Evolutionary conservation across 2,797 vertebrate genomes (phyloP).

Genomic region (Enteromius trimaculatus): DNA sequence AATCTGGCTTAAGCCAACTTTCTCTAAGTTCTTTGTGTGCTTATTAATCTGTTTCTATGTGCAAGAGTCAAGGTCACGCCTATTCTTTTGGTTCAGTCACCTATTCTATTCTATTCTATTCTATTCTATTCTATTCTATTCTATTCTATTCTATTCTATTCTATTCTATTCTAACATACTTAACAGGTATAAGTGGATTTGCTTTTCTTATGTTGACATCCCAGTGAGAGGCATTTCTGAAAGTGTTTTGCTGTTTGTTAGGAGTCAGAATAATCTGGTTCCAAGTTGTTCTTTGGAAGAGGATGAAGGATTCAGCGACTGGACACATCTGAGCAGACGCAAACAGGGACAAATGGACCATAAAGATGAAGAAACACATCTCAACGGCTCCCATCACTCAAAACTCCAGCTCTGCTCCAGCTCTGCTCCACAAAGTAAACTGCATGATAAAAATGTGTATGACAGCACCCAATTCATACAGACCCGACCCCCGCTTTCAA

Average conservation of each 20-base stretch:
- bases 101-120: not conserved
- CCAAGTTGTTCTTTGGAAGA: constrained; percentile 81
- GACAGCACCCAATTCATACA: not conserved
- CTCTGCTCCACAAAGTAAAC: constrained; percentile 29
- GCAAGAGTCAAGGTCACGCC: constrained; percentile 26
- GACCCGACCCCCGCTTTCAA: not conserved
- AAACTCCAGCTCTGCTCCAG: not conserved
- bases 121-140: not conserved
- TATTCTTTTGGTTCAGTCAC: constrained; percentile 5
- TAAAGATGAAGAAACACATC: constrained; percentile 52
- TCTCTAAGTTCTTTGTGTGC: constrained; percentile 20
- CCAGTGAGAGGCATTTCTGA: not conserved
- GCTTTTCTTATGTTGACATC: not conserved
- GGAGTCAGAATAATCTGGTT: constrained; percentile 74
- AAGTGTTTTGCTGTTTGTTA: constrained; percentile 55
- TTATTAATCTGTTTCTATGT: constrained; percentile 13
- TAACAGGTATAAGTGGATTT: not conserved
- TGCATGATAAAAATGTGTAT: not conserved
- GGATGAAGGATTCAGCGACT: constrained; percentile 92
- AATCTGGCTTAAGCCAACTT: constrained; percentile 54
- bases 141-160: not conserved
- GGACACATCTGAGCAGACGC: constrained; percentile 83
- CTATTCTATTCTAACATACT: not conserved
- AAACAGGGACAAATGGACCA: constrained; percentile 66
- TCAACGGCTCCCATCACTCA: constrained; percentile 18